Evolutionary conservation across 1,140 invertebrate genomes (phyloP), one percentile per base, ranked within the genome.

Genomic region (Lutraria rhynchaena): DNA sequence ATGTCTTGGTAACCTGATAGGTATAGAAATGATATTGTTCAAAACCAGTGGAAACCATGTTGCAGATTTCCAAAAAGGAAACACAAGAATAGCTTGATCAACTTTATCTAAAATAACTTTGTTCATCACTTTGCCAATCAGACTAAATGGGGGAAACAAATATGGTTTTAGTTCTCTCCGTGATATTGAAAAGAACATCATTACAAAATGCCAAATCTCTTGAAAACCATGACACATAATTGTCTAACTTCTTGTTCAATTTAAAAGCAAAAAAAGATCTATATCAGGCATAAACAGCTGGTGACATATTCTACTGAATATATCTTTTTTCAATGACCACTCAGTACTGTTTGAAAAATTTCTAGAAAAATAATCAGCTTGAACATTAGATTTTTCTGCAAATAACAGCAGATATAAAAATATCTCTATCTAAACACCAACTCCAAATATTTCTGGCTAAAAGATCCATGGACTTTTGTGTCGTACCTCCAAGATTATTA

Each of bases 21-120:
- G 75, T 49, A 67, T 57, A 67, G 75, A 78, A 67, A 44, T 11
- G 3, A 78, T 37, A 51, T 57, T 35, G n/a, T 78, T 24, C 9
- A 78, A 57, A 17, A 77, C 15, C 24, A n/a, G n/a, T n/a, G n/a
- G n/a, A n/a, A n/a, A n/a, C n/a, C n/a, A n/a, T n/a, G n/a, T n/a
- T n/a, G n/a, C n/a, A n/a, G n/a, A n/a, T n/a, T n/a, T n/a, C n/a
- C n/a, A 84, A 24, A 74, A 41, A 29, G 71, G 82, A 41, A 74
- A 58, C 24, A 83, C 61, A 3, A 86, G 17, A n/a, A 75, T 67
- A 29, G 33, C 44, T 51, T 78, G 37, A 13, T 82, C 69, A 53
- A 71, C 80, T 49, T 75, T 37, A 60, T 86, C 74, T 44, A 35
- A 35, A n/a, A 60, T 55, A 27, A 85, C 29, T 46, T 85, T 85